Evolutionary conservation across 2,888 invertebrate genomes (phyloP).

Genomic region (Rhaphigaster nebulosa): DNA sequence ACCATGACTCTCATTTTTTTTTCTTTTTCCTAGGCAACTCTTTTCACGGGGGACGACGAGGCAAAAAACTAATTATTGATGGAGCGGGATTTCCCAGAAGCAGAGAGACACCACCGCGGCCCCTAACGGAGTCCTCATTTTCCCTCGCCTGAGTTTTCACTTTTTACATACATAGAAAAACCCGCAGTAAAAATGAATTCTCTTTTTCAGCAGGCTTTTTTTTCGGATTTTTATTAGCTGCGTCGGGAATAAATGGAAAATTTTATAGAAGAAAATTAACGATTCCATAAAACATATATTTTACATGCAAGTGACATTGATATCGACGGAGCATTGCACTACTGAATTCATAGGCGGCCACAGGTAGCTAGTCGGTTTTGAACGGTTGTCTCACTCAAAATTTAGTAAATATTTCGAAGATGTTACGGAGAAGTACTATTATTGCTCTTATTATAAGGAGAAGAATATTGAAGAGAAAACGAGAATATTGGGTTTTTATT

Average conservation of each 20-base stretch:
- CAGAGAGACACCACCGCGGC: slow-evolving; percentile 3
- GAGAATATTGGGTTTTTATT: too few species aligned
- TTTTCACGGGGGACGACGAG: slow-evolving; percentile 23
- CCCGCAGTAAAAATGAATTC: slow-evolving; percentile 9
- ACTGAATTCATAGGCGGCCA: too few species aligned
- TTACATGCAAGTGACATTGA: too few species aligned
- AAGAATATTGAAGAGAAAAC: too few species aligned
- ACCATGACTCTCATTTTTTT: slow-evolving; percentile 49
- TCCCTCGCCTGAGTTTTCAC: slow-evolving; percentile 12
- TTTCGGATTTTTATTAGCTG: background rate
- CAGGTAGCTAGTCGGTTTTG: too few species aligned
- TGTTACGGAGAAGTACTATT: too few species aligned
- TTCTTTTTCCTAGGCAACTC: slow-evolving; percentile 12
- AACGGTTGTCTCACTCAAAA: too few species aligned
- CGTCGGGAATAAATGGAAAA: background rate
- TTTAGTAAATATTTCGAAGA: too few species aligned
- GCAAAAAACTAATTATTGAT: slow-evolving; percentile 57
- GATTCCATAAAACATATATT: background rate
- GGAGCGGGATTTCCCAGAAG: slow-evolving; percentile 27
- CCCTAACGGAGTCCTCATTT: slow-evolving; percentile 22
- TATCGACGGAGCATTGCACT: too few species aligned
- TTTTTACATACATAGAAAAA: slow-evolving; percentile 12
- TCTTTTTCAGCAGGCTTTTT: background rate
- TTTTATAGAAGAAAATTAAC: background rate
- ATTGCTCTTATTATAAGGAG: too few species aligned